These are phyloP conservation scores for Enteromius afrohamiltoni DNA, from an alignment of 2,797 vertebrate genomes.

Conservation along the genomic window DNA sequence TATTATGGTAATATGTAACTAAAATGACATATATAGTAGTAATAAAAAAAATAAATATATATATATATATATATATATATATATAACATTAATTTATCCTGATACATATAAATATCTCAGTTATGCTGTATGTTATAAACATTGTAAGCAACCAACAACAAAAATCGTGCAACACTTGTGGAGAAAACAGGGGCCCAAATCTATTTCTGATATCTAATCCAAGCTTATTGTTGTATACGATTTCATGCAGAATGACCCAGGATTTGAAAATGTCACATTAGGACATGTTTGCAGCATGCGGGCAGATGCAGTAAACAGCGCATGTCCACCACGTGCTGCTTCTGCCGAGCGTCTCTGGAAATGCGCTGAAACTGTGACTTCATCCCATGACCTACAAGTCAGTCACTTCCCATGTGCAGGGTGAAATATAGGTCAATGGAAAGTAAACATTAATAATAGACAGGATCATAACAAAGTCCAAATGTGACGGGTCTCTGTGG, in stretches of 20 bases:
- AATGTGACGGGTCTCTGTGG: slow-evolving; percentile 63
- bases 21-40: no score
- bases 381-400: slow-evolving; percentile 65
- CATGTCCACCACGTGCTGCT: slow-evolving; percentile 25
- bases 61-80: no score
- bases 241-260: neutral
- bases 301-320: slow-evolving; percentile 20
- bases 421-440: slow-evolving; percentile 76
- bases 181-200: neutral
- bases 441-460: slow-evolving; percentile 78
- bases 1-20: no score
- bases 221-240: neutral
- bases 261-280: slow-evolving; percentile 18
- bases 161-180: no score
- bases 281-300: neutral
- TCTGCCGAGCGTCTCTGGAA: slow-evolving; percentile 9
- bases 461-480: slow-evolving; percentile 74
- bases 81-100: no score
- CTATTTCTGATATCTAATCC: neutral
- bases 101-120: no score
- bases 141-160: no score
- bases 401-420: slow-evolving; percentile 61
- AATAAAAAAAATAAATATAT: no score
- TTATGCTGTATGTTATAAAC: no score
- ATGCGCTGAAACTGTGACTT: slow-evolving; percentile 33